Evolutionary conservation across 2,888 invertebrate genomes (phyloP), one percentile per base, ranked within the genome.

Genomic region (Hesperia comma): DNA sequence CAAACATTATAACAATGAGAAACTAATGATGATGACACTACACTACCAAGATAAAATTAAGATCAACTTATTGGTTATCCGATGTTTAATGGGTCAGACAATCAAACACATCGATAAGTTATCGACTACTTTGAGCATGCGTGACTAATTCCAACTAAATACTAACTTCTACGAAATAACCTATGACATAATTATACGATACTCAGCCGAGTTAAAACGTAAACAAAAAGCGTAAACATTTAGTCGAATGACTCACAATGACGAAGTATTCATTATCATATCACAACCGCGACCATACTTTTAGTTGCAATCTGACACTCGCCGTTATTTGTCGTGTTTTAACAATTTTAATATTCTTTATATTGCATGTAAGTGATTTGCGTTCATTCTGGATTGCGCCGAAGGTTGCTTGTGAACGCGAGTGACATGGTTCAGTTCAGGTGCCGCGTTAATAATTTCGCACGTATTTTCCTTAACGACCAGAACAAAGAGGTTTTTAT

Each of bases 261-360:
- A 90, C 87, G 88, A 84, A 82, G 85, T 82, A 82, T 84, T 90
- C 90, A 90, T 92, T 90, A 92, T 91, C 90, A 91, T 90, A 87
- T 88, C 89, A 87, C 86, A 82, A 82, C 77, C 79, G 77, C 82
- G 82, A 81, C 77, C 81, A 80, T 81, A 82, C 81, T 80, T 89
- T 67, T 88, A 91, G 91, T 90, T 82, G 81, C 84, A 81, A 86
- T 81, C 83, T 77, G 81, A 83, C 88, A 83, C 86, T 84, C 83
- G 78, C 72, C 79, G 79, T 75, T 79, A 81, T 79, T 82, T 82
- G 83, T 85, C 83, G 87, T 84, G 79, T 80, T 76, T 75, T 71
- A 71, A 62, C 74, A 72, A 75, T 72, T 69, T 77, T 79, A 70
- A 40, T 15, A 33, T 53, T 71, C 76, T 78, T 77, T 73, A 73